Conservation (phyloP, 2,797 vertebrate genomes). For the Gallinago nigripennis region DNA sequence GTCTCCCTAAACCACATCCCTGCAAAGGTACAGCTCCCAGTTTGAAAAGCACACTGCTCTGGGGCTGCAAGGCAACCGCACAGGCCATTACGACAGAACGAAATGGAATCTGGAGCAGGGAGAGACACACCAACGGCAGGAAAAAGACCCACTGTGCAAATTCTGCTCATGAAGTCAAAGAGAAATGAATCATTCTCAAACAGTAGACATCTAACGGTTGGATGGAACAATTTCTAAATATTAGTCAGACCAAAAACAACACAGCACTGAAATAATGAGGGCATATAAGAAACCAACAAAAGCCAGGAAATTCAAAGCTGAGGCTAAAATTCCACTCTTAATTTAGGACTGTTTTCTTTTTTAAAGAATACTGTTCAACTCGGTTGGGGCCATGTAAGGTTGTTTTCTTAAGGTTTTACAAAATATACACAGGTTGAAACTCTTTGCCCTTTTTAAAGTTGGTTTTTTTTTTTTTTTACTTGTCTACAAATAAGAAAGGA, state of each 20-base stretch:
- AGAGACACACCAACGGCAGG: background rate
- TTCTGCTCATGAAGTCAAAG: background rate
- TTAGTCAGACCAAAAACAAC: conserved; percentile 55
- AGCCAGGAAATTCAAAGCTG: conserved; percentile 54
- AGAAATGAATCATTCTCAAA: conserved; percentile 51
- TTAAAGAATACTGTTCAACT: background rate
- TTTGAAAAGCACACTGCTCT: background rate
- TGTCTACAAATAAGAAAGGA: background rate
- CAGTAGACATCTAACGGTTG: conserved; percentile 51
- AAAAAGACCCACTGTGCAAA: background rate
- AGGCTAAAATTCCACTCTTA: conserved; percentile 46
- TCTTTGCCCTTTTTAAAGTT: background rate
- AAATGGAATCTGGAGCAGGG: background rate
- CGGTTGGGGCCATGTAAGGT: background rate
- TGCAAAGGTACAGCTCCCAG: background rate
- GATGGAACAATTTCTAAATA: conserved; percentile 57
- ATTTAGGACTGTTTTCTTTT: conserved; percentile 56
- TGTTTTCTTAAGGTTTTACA: conserved; percentile 21
- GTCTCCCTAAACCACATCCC: background rate
- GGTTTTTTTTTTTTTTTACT: background rate
- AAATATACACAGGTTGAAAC: background rate
- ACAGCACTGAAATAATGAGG: conserved; percentile 43
- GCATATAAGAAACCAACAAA: conserved; percentile 40
- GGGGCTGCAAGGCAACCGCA: background rate
- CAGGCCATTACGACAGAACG: background rate